Base-by-base conservation (phyloP, 2,888 invertebrate species). In the Thysanoteuthis rhombus region DNA sequence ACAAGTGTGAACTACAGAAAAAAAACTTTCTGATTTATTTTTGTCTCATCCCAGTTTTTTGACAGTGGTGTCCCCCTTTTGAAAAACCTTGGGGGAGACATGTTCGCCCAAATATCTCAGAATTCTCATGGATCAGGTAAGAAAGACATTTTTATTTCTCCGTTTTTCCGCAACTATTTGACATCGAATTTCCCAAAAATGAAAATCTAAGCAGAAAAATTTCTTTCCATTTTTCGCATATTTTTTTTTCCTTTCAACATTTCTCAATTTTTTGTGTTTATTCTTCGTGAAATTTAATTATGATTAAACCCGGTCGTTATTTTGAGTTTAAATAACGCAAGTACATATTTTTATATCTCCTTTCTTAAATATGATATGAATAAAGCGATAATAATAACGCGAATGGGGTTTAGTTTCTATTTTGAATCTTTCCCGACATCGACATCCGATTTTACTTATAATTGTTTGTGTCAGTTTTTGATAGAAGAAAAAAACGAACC, bases 61-160 rank as follows among this genome's bases (percentile, higher is more conserved):
- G 92, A 45, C 45, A 40, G 92, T 36, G n/a, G 40, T 92, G 45
- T 42, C 42, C n/a, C n/a, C 92, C 92, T n/a, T 32, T 45, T 92
- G 12, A n/a, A 45, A 92, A 45, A 16, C 22, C 39, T 39, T 92
- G 92, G 92, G 45, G 92, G 92, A 25, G 92, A 92, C 92, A 92
- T 92, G 92, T 92, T 92, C 45, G 91, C 92, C 40, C 92, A 92
- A n/a, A 92, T 92, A 92, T 45, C 92, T n/a, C 92, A 92, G 36
- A 92, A 92, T 45, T 92, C 92, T 45, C 92, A 92, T 45, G 42
- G 92, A 42, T 40, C 92, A 92, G 92, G 92, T 92, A 45, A 45
- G n/a, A 75, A 5, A 75, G 42, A n/a, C 32, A n/a, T 6, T 42
- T 40, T 12, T 91, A 16, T 0, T 12, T 16, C 42, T 32, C 92